These are phyloP conservation scores for Thelaira solivaga DNA, from an alignment of 2,888 invertebrate genomes.

Conservation along the genomic window DNA sequence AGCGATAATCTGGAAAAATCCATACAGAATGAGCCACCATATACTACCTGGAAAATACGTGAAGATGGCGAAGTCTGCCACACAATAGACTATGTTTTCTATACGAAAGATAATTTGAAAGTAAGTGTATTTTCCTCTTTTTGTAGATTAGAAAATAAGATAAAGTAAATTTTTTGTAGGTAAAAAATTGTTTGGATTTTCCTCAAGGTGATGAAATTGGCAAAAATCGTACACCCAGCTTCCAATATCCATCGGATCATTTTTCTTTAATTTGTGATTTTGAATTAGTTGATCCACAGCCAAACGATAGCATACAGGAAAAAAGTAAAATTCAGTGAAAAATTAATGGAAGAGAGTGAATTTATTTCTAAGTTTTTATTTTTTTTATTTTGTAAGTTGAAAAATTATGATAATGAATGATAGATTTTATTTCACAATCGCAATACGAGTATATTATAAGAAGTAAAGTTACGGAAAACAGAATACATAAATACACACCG, in stretches of 20 bases:
- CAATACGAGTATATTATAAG: slow-evolving; percentile 24
- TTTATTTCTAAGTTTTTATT: slow-evolving; percentile 12
- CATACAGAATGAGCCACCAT: slow-evolving; percentile 81
- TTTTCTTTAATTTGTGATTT: slow-evolving; percentile 85
- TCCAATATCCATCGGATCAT: slow-evolving; percentile 86
- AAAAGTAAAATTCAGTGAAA: slow-evolving; percentile 40
- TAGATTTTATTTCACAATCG: background rate
- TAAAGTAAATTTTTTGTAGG: slow-evolving; percentile 64
- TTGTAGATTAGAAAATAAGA: background rate
- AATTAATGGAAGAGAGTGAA: slow-evolving; percentile 16
- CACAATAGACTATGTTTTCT: slow-evolving; percentile 87
- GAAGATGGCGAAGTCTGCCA: slow-evolving; percentile 84
- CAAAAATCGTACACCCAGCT: slow-evolving; percentile 82
- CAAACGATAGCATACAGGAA: slow-evolving; percentile 16
- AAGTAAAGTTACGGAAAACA: slow-evolving; percentile 59
- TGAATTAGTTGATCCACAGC: slow-evolving; percentile 68
- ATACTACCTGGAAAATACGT: slow-evolving; percentile 87
- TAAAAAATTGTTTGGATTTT: slow-evolving; percentile 77
- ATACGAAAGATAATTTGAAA: slow-evolving; percentile 79
- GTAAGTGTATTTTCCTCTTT: slow-evolving; percentile 73
- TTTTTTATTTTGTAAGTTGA: too few species aligned
- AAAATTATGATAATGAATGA: slow-evolving; percentile 3
- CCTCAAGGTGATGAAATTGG: slow-evolving; percentile 84
- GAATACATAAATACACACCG: slow-evolving; percentile 18
- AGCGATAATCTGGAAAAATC: slow-evolving; percentile 69